These are phyloP conservation scores for Arnoldichthys spilopterus DNA, from an alignment of 2,797 vertebrate species.

Conservation along the genomic window DNA sequence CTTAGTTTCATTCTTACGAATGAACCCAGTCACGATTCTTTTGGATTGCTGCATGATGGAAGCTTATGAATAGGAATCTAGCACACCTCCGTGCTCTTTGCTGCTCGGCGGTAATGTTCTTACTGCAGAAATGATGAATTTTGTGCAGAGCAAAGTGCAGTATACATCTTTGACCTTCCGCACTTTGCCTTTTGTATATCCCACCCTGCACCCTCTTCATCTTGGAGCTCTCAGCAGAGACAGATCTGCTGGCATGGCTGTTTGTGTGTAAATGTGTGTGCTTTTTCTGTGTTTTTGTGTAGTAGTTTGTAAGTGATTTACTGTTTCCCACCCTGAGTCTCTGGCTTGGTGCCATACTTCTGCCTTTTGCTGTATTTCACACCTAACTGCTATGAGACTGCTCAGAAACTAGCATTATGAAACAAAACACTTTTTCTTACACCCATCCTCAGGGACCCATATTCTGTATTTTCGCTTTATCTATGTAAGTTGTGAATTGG, in stretches of 20 bases:
- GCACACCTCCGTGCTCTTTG: background rate
- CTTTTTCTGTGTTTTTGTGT: conserved; percentile 15
- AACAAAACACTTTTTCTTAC: too few species aligned
- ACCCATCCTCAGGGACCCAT: too few species aligned
- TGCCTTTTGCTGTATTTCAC: background rate
- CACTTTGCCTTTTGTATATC: conserved; percentile 42
- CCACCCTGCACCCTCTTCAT: conserved; percentile 34
- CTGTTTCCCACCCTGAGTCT: conserved; percentile 19
- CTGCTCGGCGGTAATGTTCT: background rate
- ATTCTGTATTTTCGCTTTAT: too few species aligned
- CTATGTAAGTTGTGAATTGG: too few species aligned
- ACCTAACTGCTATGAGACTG: background rate
- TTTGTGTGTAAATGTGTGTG: conserved; percentile 43
- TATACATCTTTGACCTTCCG: conserved; percentile 31
- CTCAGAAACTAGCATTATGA: too few species aligned
- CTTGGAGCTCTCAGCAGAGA: conserved; percentile 31
- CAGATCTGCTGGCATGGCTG: conserved; percentile 60
- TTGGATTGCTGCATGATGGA: background rate
- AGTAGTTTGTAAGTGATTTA: conserved; percentile 56
- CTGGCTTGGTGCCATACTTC: background rate
- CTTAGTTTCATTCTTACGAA: background rate
- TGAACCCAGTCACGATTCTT: background rate
- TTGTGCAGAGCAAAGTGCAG: conserved; percentile 41
- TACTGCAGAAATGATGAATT: conserved; percentile 23
- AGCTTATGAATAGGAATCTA: background rate